These are phyloP conservation scores for Crotalus viridis DNA, from an alignment of 2,113 vertebrate genomes.

Conservation along the genomic window DNA sequence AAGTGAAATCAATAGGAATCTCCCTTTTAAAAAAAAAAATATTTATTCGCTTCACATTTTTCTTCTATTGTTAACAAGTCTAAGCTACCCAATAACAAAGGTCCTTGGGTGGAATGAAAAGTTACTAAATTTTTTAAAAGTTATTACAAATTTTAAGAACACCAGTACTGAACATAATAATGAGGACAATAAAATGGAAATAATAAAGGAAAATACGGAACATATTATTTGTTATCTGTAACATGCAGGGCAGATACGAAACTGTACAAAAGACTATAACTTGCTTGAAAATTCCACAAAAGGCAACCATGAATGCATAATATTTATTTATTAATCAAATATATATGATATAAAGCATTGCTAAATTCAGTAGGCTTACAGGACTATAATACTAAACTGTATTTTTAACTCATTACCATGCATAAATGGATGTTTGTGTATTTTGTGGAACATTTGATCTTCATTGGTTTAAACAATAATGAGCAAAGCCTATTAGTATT, in stretches of 20 bases:
- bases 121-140: background rate
- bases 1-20: background rate
- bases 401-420: background rate
- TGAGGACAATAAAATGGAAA: background rate
- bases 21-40: background rate
- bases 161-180: background rate
- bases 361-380: background rate
- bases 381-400: background rate
- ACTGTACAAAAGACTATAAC: background rate
- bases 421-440: background rate
- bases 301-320: background rate
- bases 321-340: background rate
- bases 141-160: background rate
- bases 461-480: background rate
- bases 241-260: background rate
- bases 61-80: background rate
- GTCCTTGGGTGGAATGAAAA: background rate
- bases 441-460: background rate
- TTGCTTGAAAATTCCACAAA: background rate
- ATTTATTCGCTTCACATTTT: background rate
- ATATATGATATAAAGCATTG: background rate
- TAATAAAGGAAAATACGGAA: background rate
- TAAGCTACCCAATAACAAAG: background rate
- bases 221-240: background rate
- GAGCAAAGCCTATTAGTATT: background rate